Evolutionary conservation across 2,888 invertebrate species (phyloP).

Genomic region (Chymomyza caudatula): DNA sequence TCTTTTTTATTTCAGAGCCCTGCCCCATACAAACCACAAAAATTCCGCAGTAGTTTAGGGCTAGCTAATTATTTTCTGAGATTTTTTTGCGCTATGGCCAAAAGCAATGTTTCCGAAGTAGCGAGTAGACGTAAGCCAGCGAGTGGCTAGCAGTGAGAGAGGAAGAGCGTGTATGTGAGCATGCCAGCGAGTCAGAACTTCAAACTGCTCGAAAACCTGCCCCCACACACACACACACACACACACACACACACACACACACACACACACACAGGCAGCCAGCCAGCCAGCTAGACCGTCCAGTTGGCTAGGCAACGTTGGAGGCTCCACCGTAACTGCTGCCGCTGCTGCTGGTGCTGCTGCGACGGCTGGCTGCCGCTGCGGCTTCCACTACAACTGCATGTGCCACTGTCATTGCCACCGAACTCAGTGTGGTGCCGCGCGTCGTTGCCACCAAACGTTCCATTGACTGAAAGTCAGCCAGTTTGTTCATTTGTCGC

Average conservation of each 20-base stretch:
- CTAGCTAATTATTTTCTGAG: slow-evolving; percentile 61
- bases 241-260: slow-evolving; percentile 3
- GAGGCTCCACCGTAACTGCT: slow-evolving; percentile 37
- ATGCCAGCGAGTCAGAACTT: slow-evolving; percentile 22
- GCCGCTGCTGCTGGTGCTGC: slow-evolving; percentile 43
- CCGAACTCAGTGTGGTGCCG: slow-evolving; percentile 78
- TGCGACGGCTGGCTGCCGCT: slow-evolving; percentile 55
- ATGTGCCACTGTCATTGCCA: slow-evolving; percentile 79
- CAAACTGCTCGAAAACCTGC: slow-evolving; percentile 49
- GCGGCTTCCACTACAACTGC: slow-evolving; percentile 75
- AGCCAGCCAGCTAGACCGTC: not conserved
- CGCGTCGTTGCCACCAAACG: not conserved
- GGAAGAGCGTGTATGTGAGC: slow-evolving; percentile 17
- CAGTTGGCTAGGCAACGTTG: slow-evolving; percentile 42
- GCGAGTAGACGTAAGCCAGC: slow-evolving; percentile 2
- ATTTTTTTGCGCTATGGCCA: slow-evolving; percentile 60
- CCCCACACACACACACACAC: slow-evolving; percentile 31
- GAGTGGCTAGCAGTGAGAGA: slow-evolving; percentile 19
- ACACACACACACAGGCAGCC: not conserved
- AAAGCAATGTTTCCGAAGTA: slow-evolving; percentile 37
- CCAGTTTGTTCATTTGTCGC: slow-evolving; percentile 13
- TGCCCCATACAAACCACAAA: slow-evolving; percentile 27
- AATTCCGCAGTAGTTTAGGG: slow-evolving; percentile 56
- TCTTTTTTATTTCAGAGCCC: not conserved
- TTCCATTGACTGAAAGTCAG: slow-evolving; percentile 10